Evolutionary conservation across 2,113 vertebrate genomes (phyloP), one percentile per base, ranked within the genome.

Genomic region (Lophura nycthemera): DNA sequence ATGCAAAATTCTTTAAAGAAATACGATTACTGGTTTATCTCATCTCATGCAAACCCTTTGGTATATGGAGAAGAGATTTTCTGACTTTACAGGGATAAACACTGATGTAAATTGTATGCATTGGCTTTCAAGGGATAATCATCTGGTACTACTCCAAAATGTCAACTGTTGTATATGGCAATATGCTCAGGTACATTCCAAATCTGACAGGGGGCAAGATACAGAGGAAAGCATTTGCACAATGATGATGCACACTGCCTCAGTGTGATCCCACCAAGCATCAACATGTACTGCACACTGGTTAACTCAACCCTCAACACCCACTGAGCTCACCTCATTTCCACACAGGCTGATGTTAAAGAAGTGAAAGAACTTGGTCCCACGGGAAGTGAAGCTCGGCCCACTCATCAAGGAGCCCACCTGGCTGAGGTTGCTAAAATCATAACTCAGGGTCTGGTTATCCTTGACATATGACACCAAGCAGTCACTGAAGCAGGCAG

Each of bases 311-410:
- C 22, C 10, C 65, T 88, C 76, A 52, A 18, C 15, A 57, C 12
- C 45, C 77, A 45, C 47, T 71, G 60, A 86, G 38, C 98, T 97
- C 95, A 99, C 99, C 98, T 98, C 98, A 84, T 98, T 98, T 69
- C 99, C 99, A 97, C 99, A 99, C 47, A 99, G 97, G 95, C 99
- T 99, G 97, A 99, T 98, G 79, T 99, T 99, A 96, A 99, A 99
- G 93, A 98, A 98, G 91, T 99, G 99, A 94, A 98, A 99, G 96
- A 99, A 99, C 83, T 99, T 99, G 56, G 99, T 99, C 86, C 99
- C 99, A 95, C 99, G 99, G 65, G 99, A 99, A 13, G 99, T 99
- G 86, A 99, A 99, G 95, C 99, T 99, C 4, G 99, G 99, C 19
- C 99, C 99, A 0, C 98, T 99, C 98, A 99, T 99, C 87, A 99